Conservation (phyloP, 1,140 invertebrate species). For the Armadillidium nasatum region DNA sequence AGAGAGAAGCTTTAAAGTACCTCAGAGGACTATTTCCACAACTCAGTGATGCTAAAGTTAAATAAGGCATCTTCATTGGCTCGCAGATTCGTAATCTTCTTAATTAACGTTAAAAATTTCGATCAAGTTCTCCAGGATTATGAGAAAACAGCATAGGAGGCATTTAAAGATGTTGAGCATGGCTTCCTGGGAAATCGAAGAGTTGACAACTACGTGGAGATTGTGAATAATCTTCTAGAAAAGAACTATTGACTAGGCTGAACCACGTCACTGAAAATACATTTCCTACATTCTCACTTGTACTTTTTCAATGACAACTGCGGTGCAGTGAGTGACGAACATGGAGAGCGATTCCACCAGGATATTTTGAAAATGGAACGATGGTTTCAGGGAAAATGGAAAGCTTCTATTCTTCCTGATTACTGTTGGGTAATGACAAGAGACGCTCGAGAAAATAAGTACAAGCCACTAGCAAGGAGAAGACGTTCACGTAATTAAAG, state of each 20-base stretch:
- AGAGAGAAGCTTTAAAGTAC: not conserved
- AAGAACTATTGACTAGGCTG: too few species aligned
- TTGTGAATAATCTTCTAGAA: constrained; percentile 7
- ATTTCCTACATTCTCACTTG: constrained; percentile 2
- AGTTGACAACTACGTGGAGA: not conserved
- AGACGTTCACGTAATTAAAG: too few species aligned
- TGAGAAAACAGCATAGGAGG: constrained; percentile 1
- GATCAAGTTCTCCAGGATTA: not conserved
- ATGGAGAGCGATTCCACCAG: constrained; percentile 46
- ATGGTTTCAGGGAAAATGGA: constrained; percentile 44
- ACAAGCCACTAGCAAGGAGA: too few species aligned
- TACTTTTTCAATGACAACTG: constrained; percentile 34
- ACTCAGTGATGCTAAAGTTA: not conserved
- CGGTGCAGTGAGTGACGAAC: constrained; percentile 44
- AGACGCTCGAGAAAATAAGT: constrained; percentile 16
- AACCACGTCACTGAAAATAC: too few species aligned
- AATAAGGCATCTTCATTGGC: not conserved
- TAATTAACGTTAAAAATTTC: not conserved
- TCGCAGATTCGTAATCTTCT: not conserved
- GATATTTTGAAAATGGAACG: constrained; percentile 41
- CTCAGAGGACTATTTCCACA: not conserved
- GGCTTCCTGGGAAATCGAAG: constrained; percentile 17
- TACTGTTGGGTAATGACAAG: constrained; percentile 38
- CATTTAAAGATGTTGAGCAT: constrained; percentile 17
- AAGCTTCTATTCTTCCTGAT: constrained; percentile 42